Percentiles rank a stretch among this genome's conserved stretches.
phyloP scores from a whole-genome alignment of 2,888 invertebrate genomes.

The Craniophora ligustri region DNA sequence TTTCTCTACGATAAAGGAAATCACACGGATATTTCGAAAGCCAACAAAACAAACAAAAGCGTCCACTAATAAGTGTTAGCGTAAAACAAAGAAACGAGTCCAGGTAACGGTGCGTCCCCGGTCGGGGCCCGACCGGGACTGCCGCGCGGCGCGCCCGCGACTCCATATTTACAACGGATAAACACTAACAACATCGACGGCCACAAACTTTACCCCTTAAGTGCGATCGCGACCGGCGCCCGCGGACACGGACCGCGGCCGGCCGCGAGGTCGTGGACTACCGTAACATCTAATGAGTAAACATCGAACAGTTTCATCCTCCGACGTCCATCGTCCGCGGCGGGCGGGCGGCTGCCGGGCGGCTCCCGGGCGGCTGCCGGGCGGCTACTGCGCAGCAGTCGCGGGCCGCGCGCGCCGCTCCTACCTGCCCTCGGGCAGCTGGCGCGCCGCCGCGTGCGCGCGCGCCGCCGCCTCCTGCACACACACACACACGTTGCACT shows the following conservation, averaged over 20 bases:
- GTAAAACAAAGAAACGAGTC: slow-evolving; percentile 74
- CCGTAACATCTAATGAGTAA: slow-evolving; percentile 70
- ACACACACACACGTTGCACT: slow-evolving; percentile 31
- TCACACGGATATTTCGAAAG: slow-evolving; percentile 87
- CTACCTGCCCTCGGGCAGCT: slow-evolving; percentile 84
- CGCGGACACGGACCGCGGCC: slow-evolving; percentile 43
- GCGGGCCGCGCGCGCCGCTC: slow-evolving; percentile 61
- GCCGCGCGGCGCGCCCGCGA: slow-evolving; percentile 55
- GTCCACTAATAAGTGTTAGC: slow-evolving; percentile 83
- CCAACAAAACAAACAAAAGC: slow-evolving; percentile 86
- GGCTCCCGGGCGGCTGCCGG: slow-evolving; percentile 59
- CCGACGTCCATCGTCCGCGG: slow-evolving; percentile 59
- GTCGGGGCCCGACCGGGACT: slow-evolving; percentile 55
- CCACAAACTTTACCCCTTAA: slow-evolving; percentile 53
- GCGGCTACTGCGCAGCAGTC: slow-evolving; percentile 71
- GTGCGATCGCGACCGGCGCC: slow-evolving; percentile 51
- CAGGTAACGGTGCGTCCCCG: slow-evolving; percentile 60
- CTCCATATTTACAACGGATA: slow-evolving; percentile 67
- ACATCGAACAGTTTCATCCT: slow-evolving; percentile 70
- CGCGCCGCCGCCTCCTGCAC: slow-evolving; percentile 66
- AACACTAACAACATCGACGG: slow-evolving; percentile 62
- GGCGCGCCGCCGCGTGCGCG: slow-evolving; percentile 67
- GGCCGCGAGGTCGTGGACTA: slow-evolving; percentile 65
- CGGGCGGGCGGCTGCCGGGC: slow-evolving; percentile 42
- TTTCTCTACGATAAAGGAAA: slow-evolving; percentile 80